Conservation (phyloP, 2,113 vertebrate species). For the Sapajus apella region DNA sequence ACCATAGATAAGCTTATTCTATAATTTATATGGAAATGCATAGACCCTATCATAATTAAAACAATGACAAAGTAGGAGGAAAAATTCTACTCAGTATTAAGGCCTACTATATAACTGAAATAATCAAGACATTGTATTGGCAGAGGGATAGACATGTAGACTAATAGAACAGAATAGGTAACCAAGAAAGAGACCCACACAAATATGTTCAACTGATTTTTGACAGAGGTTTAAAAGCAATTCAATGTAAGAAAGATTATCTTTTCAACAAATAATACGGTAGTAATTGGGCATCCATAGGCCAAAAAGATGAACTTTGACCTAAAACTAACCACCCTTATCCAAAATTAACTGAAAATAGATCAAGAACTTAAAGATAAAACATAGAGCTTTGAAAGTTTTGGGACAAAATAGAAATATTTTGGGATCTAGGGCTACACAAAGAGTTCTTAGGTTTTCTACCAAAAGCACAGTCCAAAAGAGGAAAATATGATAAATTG, state of each 20-base stretch:
- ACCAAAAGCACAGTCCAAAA: background rate
- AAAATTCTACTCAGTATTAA: background rate
- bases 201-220: background rate
- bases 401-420: background rate
- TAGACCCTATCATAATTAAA: background rate
- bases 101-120: background rate
- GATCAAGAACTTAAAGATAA: background rate
- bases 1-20: background rate
- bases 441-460: background rate
- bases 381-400: background rate
- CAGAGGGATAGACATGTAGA: background rate
- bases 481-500: background rate
- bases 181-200: background rate
- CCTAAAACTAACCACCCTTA: background rate
- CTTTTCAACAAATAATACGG: background rate
- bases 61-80: background rate
- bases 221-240: background rate
- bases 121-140: background rate
- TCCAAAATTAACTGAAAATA: background rate
- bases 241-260: background rate
- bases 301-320: background rate
- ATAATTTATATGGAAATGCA: background rate
- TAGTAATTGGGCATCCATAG: background rate
- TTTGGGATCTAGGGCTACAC: background rate
- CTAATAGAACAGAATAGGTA: background rate